Evolutionary conservation across 2,888 invertebrate species (phyloP).

Genomic region (Cheilosia vulpina): DNA sequence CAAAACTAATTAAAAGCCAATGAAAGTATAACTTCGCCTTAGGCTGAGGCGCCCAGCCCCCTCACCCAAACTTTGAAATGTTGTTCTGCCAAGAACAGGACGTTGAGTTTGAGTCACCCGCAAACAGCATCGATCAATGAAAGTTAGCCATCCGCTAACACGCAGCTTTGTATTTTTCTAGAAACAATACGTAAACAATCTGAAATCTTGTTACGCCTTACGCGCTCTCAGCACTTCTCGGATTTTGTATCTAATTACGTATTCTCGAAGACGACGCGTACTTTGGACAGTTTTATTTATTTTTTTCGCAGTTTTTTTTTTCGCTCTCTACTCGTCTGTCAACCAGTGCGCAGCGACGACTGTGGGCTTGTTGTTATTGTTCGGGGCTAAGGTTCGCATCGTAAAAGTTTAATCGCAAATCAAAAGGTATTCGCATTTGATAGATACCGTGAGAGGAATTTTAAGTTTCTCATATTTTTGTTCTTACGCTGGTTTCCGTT

Average conservation of each 20-base stretch:
- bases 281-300: constrained; percentile 48
- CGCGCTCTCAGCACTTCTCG: constrained; percentile 16
- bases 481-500: not conserved
- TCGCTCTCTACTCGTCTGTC: constrained; percentile 21
- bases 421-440: constrained; percentile 71
- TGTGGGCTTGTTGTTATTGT: constrained; percentile 31
- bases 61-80: constrained; percentile 35
- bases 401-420: constrained; percentile 73
- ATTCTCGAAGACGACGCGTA: constrained; percentile 58
- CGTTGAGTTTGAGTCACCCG: constrained; percentile 47
- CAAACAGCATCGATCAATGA: constrained; percentile 51
- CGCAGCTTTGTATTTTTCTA: constrained; percentile 37
- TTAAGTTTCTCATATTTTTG: constrained; percentile 5
- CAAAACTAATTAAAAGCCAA: constrained; percentile 70
- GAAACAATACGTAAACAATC: constrained; percentile 58
- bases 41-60: not conserved
- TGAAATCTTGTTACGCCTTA: constrained; percentile 39
- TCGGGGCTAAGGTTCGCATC: constrained; percentile 25
- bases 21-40: constrained; percentile 60
- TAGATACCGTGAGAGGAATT: constrained; percentile 63
- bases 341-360: not conserved
- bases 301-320: constrained; percentile 14
- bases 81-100: constrained; percentile 40
- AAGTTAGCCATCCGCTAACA: constrained; percentile 35
- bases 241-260: constrained; percentile 66